A percentile compares a stretch with the other conserved stretches of the same genome.
Evolutionary conservation across 2,888 invertebrate species (phyloP).

Genomic region (Machimus rusticus): DNA sequence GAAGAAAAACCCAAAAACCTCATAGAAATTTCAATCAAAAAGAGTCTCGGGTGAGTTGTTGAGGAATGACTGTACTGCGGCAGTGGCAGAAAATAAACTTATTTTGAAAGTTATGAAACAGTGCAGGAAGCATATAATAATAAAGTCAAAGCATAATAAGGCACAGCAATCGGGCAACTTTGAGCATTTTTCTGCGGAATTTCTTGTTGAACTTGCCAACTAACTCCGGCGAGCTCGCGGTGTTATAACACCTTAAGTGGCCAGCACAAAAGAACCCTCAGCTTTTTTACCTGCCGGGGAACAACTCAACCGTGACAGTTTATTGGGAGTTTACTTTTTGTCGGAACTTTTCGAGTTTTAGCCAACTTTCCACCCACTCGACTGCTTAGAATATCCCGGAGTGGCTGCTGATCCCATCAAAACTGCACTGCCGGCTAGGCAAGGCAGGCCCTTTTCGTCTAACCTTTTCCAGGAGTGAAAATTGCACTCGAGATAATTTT

Average conservation of each 20-base stretch:
- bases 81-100: background rate
- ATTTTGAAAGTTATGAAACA: background rate
- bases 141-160: conserved; percentile 26
- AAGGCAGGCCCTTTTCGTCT: background rate
- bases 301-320: conserved; percentile 32
- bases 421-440: background rate
- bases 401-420: background rate
- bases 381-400: background rate
- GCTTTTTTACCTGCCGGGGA: background rate
- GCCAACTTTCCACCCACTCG: conserved; percentile 18
- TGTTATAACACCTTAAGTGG: conserved; percentile 33
- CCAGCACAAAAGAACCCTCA: background rate
- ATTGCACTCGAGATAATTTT: conserved; percentile 21
- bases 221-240: background rate
- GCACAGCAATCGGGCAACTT: conserved; percentile 12
- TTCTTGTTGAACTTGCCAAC: conserved; percentile 29
- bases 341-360: conserved; percentile 3
- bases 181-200: background rate
- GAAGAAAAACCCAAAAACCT: background rate
- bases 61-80: background rate
- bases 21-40: background rate
- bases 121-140: background rate
- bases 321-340: conserved; percentile 27
- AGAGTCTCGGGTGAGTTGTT: background rate
- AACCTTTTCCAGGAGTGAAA: conserved; percentile 1